These are phyloP conservation scores for Myripristis jacobus DNA, from an alignment of 2,797 vertebrate species.

Conservation along the genomic window DNA sequence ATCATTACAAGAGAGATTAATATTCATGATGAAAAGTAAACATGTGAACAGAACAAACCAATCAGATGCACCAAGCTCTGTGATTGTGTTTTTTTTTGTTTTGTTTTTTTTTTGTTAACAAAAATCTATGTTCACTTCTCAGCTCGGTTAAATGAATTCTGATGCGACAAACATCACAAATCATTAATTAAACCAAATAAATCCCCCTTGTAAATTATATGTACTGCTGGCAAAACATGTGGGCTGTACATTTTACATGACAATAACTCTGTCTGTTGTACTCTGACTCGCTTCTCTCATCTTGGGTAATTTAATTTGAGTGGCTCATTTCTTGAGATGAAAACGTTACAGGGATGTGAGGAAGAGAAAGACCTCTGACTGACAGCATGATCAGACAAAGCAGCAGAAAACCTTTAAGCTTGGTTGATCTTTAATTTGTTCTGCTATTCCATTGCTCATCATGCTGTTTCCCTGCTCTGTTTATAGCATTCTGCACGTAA, in stretches of 20 bases:
- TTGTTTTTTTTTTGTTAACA: constrained; percentile 46
- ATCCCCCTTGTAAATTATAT: constrained; percentile 62
- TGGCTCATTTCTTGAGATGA: constrained; percentile 66
- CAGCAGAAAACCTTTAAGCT: constrained; percentile 69
- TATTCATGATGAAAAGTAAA: constrained; percentile 65
- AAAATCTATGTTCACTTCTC: constrained; percentile 44
- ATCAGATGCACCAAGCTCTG: constrained; percentile 43
- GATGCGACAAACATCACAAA: constrained; percentile 65
- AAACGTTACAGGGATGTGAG: constrained; percentile 56
- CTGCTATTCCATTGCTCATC: constrained; percentile 69
- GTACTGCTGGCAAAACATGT: constrained; percentile 52
- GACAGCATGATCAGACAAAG: constrained; percentile 64
- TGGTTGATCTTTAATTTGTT: constrained; percentile 71
- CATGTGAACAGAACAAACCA: constrained; percentile 21
- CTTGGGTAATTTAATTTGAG: constrained; percentile 65
- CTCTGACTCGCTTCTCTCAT: constrained; percentile 55
- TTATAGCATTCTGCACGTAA: constrained; percentile 66
- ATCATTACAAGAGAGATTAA: constrained; percentile 54
- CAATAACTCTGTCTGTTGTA: constrained; percentile 50
- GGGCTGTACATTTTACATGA: constrained; percentile 72
- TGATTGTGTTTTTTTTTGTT: constrained; percentile 48
- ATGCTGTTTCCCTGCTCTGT: constrained; percentile 63
- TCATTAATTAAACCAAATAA: constrained; percentile 67
- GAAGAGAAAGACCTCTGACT: constrained; percentile 54
- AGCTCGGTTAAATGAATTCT: constrained; percentile 57